These are phyloP conservation scores for Daubentonia madagascariensis DNA, from an alignment of 2,113 vertebrate species.

Conservation along the genomic window DNA sequence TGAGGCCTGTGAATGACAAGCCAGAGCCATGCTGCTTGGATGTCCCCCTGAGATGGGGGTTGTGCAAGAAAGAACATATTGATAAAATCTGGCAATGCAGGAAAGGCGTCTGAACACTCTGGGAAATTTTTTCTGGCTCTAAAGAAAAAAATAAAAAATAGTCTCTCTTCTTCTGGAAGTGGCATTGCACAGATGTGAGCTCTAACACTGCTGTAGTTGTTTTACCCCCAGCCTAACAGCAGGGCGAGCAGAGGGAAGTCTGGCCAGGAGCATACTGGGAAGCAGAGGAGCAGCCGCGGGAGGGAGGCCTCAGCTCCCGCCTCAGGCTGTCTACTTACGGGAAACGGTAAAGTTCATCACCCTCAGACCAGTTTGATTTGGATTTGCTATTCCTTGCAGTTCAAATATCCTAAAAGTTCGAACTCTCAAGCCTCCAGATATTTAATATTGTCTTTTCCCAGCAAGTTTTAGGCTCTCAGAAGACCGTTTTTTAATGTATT, in stretches of 20 bases:
- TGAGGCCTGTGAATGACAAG: background rate
- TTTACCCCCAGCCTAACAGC: background rate
- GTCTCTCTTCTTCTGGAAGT: background rate
- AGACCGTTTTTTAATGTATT: background rate
- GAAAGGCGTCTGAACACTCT: background rate
- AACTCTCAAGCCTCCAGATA: background rate
- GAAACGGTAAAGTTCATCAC: background rate
- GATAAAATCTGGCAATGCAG: background rate
- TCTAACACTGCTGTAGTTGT: background rate
- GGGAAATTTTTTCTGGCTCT: background rate
- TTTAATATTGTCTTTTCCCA: background rate
- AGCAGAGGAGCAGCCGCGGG: background rate
- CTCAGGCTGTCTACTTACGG: rapidly evolving
- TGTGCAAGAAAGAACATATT: background rate
- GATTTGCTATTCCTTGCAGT: background rate
- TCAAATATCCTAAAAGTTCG: background rate
- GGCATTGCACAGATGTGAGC: background rate
- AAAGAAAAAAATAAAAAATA: background rate
- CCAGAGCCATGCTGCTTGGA: background rate
- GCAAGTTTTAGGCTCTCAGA: background rate
- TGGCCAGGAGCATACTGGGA: background rate
- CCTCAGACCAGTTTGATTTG: background rate
- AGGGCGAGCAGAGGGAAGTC: background rate
- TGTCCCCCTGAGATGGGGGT: rapidly evolving
- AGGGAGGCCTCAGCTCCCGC: background rate